phyloP scores from a whole-genome alignment of 2,113 vertebrate genomes.

The Arothron firmamentum region DNA sequence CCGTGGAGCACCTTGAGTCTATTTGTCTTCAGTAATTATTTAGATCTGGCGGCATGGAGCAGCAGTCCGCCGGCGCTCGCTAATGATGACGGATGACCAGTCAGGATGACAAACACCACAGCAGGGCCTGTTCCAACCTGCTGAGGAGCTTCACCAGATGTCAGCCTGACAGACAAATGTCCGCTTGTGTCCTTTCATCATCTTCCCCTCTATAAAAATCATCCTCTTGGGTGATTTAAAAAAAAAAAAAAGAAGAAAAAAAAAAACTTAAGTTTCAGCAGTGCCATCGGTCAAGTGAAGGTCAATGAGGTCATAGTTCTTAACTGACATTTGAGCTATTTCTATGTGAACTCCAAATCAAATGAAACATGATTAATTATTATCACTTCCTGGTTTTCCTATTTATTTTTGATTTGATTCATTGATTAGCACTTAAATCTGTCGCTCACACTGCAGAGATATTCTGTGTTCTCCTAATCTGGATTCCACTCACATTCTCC shows the following conservation, averaged over 20 bases:
- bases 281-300: background rate
- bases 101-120: constrained; percentile 65
- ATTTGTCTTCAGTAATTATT: constrained; percentile 67
- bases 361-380: too few species aligned
- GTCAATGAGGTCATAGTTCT: background rate
- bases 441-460: too few species aligned
- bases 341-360: too few species aligned
- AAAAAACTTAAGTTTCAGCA: too few species aligned
- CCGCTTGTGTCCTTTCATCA: constrained; percentile 52
- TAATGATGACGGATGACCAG: constrained; percentile 75
- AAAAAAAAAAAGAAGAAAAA: background rate
- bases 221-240: background rate
- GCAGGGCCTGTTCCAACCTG: constrained; percentile 65
- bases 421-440: too few species aligned
- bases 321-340: too few species aligned
- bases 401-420: background rate
- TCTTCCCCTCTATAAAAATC: constrained; percentile 8
- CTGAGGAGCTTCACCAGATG: constrained; percentile 60
- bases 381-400: too few species aligned
- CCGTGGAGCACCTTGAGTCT: constrained; percentile 31
- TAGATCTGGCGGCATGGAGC: constrained; percentile 53
- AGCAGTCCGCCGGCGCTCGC: constrained; percentile 34
- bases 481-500: too few species aligned
- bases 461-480: too few species aligned
- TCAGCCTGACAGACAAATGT: constrained; percentile 55